Conservation (phyloP, 2,888 invertebrate genomes). For the Syrphus vitripennis region DNA sequence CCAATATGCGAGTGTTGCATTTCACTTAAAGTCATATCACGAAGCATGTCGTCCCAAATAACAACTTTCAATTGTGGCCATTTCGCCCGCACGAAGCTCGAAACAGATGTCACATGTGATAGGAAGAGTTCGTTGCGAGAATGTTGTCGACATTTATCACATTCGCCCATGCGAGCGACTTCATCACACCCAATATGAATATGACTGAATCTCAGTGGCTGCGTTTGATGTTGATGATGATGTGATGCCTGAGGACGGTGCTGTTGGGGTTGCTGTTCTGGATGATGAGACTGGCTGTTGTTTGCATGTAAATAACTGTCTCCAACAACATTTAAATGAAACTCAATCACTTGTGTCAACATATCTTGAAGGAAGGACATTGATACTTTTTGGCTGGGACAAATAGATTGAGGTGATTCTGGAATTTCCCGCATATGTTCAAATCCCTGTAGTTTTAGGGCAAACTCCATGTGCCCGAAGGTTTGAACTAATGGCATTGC, state of each 20-base stretch:
- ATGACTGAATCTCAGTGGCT: slow-evolving; percentile 79
- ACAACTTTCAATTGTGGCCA: slow-evolving; percentile 85
- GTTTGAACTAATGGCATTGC: slow-evolving; percentile 90
- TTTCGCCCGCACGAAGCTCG: slow-evolving; percentile 83
- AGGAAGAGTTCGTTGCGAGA: slow-evolving; percentile 83
- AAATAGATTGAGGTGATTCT: slow-evolving; percentile 86
- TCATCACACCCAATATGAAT: slow-evolving; percentile 90
- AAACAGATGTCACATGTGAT: slow-evolving; percentile 84
- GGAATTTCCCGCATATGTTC: slow-evolving; percentile 85
- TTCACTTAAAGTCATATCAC: slow-evolving; percentile 84
- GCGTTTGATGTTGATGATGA: slow-evolving; percentile 57
- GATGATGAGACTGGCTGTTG: slow-evolving; percentile 48
- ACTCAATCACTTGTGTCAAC: slow-evolving; percentile 85
- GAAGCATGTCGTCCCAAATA: slow-evolving; percentile 92
- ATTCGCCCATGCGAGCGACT: slow-evolving; percentile 87
- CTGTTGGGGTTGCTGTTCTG: slow-evolving; percentile 40
- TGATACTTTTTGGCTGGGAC: slow-evolving; percentile 86
- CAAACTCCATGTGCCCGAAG: slow-evolving; percentile 89
- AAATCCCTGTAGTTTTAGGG: slow-evolving; percentile 86
- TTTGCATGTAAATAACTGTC: slow-evolving; percentile 54
- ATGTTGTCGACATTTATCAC: slow-evolving; percentile 83
- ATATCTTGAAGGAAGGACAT: slow-evolving; percentile 85
- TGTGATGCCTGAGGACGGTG: slow-evolving; percentile 33
- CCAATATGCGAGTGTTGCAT: slow-evolving; percentile 85
- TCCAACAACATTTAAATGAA: slow-evolving; percentile 76